Evolutionary conservation across 2,113 vertebrate genomes (phyloP).

Genomic region (Tenebrosternarchus preto): DNA sequence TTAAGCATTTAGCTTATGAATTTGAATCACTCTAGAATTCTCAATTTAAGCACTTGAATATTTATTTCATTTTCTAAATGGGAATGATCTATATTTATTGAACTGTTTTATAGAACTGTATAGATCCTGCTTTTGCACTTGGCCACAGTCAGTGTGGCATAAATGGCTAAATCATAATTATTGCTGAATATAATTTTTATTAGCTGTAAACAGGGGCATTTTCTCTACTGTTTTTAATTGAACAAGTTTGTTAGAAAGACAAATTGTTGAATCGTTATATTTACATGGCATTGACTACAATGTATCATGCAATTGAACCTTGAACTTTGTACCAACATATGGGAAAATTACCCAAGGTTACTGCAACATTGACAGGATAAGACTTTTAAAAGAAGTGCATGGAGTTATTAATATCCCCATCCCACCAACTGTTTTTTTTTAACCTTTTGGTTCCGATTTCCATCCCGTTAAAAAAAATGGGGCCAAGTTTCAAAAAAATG

Average conservation of each 20-base stretch:
- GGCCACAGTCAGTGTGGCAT: too few relatives aligned
- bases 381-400: too few relatives aligned
- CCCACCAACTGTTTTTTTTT: too few relatives aligned
- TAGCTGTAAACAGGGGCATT: not conserved
- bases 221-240: not conserved
- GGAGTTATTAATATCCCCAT: slow-evolving; percentile 16
- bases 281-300: not conserved
- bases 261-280: not conserved
- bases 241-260: not conserved
- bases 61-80: slow-evolving; percentile 18
- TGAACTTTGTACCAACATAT: slow-evolving; percentile 23
- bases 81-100: not conserved
- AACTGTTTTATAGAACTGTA: not conserved
- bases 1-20: too few relatives aligned
- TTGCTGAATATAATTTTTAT: not conserved
- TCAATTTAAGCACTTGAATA: not conserved
- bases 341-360: not conserved
- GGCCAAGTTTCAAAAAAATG: too few relatives aligned
- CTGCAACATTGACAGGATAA: not conserved
- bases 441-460: too few relatives aligned
- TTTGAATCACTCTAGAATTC: not conserved
- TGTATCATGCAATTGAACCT: not conserved
- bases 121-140: slow-evolving; percentile 19
- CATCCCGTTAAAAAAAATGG: too few relatives aligned
- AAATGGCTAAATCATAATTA: not conserved